A percentile compares a stretch with the other conserved stretches of the same genome.
phyloP scores from a whole-genome alignment of 2,888 invertebrate genomes.

The Leptinotarsa tumamoca region DNA sequence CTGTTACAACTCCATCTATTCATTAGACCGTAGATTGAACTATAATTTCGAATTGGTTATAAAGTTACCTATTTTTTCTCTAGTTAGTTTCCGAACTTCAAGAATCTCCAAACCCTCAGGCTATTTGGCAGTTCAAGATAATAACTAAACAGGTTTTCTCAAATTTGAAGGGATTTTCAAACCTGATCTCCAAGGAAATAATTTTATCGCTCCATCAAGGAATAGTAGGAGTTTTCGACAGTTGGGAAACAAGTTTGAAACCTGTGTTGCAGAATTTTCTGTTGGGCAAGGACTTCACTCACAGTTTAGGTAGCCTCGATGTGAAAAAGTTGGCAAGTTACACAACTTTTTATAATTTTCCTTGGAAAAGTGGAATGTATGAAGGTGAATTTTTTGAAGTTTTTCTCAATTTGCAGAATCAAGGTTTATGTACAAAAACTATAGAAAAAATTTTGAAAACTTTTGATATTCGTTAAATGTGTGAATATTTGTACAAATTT shows the following conservation, averaged over 20 bases:
- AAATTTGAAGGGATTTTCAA: conserved; percentile 57
- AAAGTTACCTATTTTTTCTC: conserved; percentile 46
- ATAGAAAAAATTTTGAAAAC: conserved; percentile 43
- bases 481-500: neutral
- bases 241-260: conserved; percentile 66
- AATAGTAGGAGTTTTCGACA: conserved; percentile 69
- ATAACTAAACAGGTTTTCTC: conserved; percentile 69
- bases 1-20: no score
- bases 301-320: conserved; percentile 59
- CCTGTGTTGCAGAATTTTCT: conserved; percentile 68
- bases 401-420: conserved; percentile 47
- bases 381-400: conserved; percentile 57
- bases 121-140: conserved; percentile 83
- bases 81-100: conserved; percentile 57
- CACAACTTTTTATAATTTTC: conserved; percentile 72
- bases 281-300: conserved; percentile 63
- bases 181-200: conserved; percentile 73
- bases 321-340: conserved; percentile 68
- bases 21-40: no score
- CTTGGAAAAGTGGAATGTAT: conserved; percentile 62
- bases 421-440: conserved; percentile 36
- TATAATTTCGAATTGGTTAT: no score
- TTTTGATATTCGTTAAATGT: conserved; percentile 17
- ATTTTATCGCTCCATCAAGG: conserved; percentile 74
- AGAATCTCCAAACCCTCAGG: conserved; percentile 69